Evolutionary conservation across 2,113 vertebrate species (phyloP), one percentile per base, ranked within the genome.

Genomic region (Oreochromis tanganicae): DNA sequence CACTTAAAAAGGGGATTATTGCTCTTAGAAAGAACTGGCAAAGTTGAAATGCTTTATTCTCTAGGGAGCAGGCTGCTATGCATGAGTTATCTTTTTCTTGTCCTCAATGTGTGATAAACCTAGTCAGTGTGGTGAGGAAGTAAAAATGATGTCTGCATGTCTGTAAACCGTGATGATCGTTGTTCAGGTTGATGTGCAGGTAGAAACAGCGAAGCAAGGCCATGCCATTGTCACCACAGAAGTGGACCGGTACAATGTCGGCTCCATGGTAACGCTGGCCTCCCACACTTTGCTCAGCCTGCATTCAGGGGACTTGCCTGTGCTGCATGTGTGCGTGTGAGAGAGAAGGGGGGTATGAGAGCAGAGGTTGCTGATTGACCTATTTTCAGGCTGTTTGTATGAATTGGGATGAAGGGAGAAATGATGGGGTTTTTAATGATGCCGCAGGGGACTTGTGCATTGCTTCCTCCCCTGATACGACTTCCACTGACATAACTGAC

Each of bases 221-320:
- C 83, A 95, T 2, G 89, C 93, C 6, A 34, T 95, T 86, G 87
- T 97, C 52, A 95, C 66, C 75, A 83, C 80, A 84, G 92, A 88
- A 9, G 86, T 2, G 6, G 21, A 82, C 71, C 81, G 46, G 59
- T 92, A 95, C 81, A 93, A 90, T 68, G 92, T 95, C 61, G 95
- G 94, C 78, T 93, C 95, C 91, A 97, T 95, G 46, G 96, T 95
- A 91, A 96, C 95, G 0, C 92, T 95, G 84, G 94, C 95, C 68
- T 89, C 97, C 85, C 96, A 97, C 81, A 94, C 93, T 56, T 94
- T 92, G 32, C 92, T 96, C n/a, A 93, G 94, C 95, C 96, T 97
- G 85, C 85, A 91, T 87, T 73, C 57, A 63, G 38, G 59, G 38
- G 84, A 87, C 59, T 5, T 80, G 41, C 27, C 9, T 80, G 73